Evolutionary conservation across 1,140 invertebrate species (phyloP).

Genomic region (Eurosta solidaginis): DNA sequence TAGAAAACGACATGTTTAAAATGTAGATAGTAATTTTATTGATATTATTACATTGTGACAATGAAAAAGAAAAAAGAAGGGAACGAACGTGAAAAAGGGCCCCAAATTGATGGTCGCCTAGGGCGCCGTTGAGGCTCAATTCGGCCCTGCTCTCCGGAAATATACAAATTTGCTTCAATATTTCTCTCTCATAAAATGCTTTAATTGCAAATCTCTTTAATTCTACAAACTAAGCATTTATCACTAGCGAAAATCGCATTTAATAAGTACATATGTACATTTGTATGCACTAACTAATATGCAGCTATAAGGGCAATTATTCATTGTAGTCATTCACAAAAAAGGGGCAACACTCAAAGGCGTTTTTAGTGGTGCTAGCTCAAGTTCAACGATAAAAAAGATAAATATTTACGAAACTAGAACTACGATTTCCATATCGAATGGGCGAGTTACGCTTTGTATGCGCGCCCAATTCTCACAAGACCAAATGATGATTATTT

Average conservation of each 20-base stretch:
- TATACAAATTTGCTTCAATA: neutral
- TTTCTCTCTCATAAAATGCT: neutral
- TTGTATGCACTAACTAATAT: neutral
- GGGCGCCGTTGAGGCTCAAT: no score
- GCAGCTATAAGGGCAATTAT: neutral
- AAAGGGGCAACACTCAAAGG: neutral
- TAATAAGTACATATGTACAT: neutral
- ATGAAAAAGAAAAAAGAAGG: no score
- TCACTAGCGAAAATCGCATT: neutral
- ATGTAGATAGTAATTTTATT: no score
- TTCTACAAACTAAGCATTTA: neutral
- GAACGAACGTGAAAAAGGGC: no score
- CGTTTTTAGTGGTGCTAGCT: neutral
- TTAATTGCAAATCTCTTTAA: neutral
- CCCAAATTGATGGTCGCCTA: no score
- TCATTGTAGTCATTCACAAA: neutral
- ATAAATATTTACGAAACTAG: slow-evolving; percentile 23
- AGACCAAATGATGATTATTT: slow-evolving; percentile 5
- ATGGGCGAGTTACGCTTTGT: slow-evolving; percentile 9
- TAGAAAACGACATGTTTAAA: no score
- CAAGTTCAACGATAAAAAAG: neutral
- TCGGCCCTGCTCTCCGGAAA: no score
- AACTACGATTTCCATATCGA: slow-evolving; percentile 20
- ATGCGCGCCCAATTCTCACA: slow-evolving; percentile 20
- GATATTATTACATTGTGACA: no score